Evolutionary conservation across 2,888 invertebrate genomes (phyloP).

Genomic region (Chrysolina americana): DNA sequence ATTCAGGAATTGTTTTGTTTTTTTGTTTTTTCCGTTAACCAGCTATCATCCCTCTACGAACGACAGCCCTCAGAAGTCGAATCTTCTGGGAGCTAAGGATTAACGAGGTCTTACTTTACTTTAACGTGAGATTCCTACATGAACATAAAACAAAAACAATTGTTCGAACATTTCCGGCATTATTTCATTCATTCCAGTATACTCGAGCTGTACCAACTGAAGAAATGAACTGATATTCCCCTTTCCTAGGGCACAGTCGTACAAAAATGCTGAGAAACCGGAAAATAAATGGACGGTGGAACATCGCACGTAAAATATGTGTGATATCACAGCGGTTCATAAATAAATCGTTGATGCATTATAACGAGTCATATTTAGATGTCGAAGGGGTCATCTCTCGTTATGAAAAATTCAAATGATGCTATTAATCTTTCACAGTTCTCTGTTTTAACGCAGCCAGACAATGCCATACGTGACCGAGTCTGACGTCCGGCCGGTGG

Average conservation of each 20-base stretch:
- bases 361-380: slow-evolving; percentile 63
- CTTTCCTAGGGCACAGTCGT: neutral
- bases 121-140: no score
- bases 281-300: slow-evolving; percentile 39
- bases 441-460: slow-evolving; percentile 67
- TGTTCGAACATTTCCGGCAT: no score
- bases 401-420: slow-evolving; percentile 68
- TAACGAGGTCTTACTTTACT: no score
- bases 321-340: slow-evolving; percentile 57
- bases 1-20: no score
- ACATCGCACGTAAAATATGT: slow-evolving; percentile 44
- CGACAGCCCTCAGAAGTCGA: no score
- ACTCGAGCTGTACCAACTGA: no score
- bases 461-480: slow-evolving; percentile 67
- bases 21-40: no score
- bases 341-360: slow-evolving; percentile 60
- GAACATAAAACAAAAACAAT: no score
- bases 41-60: no score
- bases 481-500: slow-evolving; percentile 54
- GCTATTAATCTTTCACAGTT: slow-evolving; percentile 68
- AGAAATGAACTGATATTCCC: no score
- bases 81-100: no score
- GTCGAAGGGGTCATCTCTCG: slow-evolving; percentile 64
- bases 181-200: no score
- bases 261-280: slow-evolving; percentile 33